Evolutionary conservation across 2,113 vertebrate species (phyloP).

Genomic region (Gasterosteus aculeatus): DNA sequence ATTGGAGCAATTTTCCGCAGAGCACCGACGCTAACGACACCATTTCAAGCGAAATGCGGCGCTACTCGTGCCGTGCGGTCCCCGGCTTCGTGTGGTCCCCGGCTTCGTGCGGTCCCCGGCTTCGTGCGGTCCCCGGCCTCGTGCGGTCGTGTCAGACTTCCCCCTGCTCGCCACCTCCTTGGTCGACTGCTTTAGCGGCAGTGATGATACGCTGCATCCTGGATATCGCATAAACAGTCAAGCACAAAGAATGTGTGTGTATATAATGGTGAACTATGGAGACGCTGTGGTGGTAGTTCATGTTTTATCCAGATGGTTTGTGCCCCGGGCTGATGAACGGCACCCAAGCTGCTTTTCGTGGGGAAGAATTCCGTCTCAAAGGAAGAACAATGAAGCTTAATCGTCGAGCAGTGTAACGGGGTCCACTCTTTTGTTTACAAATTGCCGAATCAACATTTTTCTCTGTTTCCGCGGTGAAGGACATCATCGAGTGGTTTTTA

Average conservation of each 20-base stretch:
- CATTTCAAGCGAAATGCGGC: slow-evolving; percentile 21
- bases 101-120: slow-evolving; percentile 9
- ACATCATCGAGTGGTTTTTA: slow-evolving; percentile 33
- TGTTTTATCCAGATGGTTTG: not conserved
- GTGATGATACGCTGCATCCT: not conserved
- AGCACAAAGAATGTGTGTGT: not conserved
- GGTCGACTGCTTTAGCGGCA: slow-evolving; percentile 25
- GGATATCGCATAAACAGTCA: not conserved
- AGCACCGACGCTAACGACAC: slow-evolving; percentile 42
- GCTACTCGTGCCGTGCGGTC: slow-evolving; percentile 24
- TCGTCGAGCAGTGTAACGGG: slow-evolving; percentile 4
- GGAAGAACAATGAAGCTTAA: not conserved
- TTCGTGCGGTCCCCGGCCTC: not conserved
- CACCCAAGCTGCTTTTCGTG: not conserved
- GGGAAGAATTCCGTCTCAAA: slow-evolving; percentile 3
- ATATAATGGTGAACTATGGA: not conserved
- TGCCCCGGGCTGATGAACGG: not conserved
- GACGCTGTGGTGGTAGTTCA: not conserved
- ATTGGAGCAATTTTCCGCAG: slow-evolving; percentile 7
- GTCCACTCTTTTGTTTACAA: slow-evolving; percentile 29
- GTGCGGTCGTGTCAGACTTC: not conserved
- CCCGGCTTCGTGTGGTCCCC: slow-evolving; percentile 20
- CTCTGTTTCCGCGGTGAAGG: slow-evolving; percentile 4
- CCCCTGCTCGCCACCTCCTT: slow-evolving; percentile 21
- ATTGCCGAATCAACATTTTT: slow-evolving; percentile 36